Conservation (phyloP, 2,797 vertebrate genomes). For the Hapalemur alaotrensis region DNA sequence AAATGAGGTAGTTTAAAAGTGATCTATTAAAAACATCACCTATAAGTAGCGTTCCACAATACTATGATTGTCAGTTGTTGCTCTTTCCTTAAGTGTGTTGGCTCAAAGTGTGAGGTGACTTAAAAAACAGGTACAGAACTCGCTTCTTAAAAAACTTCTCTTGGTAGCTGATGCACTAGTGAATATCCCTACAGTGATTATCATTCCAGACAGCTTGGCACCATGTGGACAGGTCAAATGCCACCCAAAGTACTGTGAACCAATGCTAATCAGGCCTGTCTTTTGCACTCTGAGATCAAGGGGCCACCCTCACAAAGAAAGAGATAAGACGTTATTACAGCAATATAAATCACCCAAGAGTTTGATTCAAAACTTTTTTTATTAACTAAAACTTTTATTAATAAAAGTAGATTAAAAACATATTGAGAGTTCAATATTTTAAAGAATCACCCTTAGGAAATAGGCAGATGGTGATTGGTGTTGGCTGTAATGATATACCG, state of each 20-base stretch:
- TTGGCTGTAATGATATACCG: slow-evolving; percentile 39
- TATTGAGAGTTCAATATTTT: slow-evolving; percentile 77
- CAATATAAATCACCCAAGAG: slow-evolving; percentile 53
- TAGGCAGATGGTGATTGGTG: slow-evolving; percentile 5
- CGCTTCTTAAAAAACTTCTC: background rate
- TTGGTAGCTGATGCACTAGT: background rate
- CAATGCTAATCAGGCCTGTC: background rate
- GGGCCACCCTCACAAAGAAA: background rate
- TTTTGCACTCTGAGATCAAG: background rate
- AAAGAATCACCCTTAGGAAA: slow-evolving; percentile 71
- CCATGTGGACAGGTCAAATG: background rate
- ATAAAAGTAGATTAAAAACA: slow-evolving; percentile 78
- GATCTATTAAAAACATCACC: background rate
- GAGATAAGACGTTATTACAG: background rate
- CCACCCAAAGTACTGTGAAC: background rate
- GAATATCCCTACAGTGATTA: background rate
- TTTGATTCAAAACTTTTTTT: slow-evolving; percentile 66
- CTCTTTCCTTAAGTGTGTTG: background rate
- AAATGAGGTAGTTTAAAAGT: background rate
- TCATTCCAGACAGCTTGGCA: background rate
- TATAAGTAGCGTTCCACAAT: background rate
- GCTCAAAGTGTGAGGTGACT: background rate
- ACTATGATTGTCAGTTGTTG: background rate
- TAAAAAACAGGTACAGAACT: background rate
- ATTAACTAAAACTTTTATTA: slow-evolving; percentile 79